Base-by-base conservation (phyloP, 1,140 invertebrate species). In the Ceratosolen solmsi region DNA sequence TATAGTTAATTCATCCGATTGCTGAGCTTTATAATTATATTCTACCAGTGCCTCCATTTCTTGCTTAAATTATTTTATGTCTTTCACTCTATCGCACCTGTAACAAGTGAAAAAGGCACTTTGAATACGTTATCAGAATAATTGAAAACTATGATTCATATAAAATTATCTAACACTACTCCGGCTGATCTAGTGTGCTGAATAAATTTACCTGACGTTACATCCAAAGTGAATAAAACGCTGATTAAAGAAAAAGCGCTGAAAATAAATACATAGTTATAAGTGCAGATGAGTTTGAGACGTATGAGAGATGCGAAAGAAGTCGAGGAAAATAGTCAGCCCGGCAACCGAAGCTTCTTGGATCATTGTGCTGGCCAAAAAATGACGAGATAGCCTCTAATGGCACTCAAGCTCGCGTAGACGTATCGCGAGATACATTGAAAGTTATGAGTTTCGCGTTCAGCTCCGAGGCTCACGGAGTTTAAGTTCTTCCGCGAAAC, bases 1-100 rank as follows among this genome's bases (percentile, higher is more conserved):
- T 76, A 99, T 94, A 58, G 95, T 96, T 84, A 99, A 91, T 93
- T 99, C 96, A 89, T 97, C 96, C 3, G 94, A 90, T 89, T 97
- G 95, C 86, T 96, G 94, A 65, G 96, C 96, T 84, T 93, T 93
- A 87, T 97, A 97, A 86, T 96, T 94, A 90, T 94, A 96, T 89
- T 96, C 96, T 46, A 96, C 96, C 86, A 96, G 91, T 87, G 95
- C 96, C 87, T 96, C 95, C 89, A 95, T 91, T 33, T 78, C 80
- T 41, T 9, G 60, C 22, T 22, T 5, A 22, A 56, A 33, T 1
- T 30, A n/a, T 46, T 72, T n/a, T 0, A 7, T 20, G 33, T 68
- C 30, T 27, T 22, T 58, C 22, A 11, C 7, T 36, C 36, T 68
- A n/a, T 56, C 36, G 15, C 72, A 75, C 25, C 79, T 80, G 46